Base-by-base conservation (phyloP, 2,888 invertebrate species). In the Tetheella fluctuosa region DNA sequence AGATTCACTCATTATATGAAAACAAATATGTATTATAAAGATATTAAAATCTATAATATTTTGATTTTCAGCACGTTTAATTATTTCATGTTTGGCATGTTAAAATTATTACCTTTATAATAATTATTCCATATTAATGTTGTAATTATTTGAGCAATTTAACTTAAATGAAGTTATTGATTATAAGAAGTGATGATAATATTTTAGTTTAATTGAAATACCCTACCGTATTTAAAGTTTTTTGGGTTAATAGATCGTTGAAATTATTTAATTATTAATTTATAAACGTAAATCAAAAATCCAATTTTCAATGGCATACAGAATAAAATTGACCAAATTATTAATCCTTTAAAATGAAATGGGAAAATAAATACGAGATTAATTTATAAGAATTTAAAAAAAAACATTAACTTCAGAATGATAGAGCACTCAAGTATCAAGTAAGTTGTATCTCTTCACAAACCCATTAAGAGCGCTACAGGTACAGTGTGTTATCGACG, bases 161-260 rank as follows among this genome's bases (percentile, higher is more conserved):
- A 63, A 73, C 69, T 76, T 77, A 76, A 74, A 74, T 67, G 66
- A 60, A 71, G 73, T 76, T 74, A 76, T 71, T 74, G 69, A 76
- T 72, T 70, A 77, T 69, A 73, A 78, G 69, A 77, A 78, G 76
- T 79, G 76, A 82, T 79, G 75, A 72, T 73, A n/a, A 58, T 28
- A 28, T 52, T 48, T 17, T 57, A 52, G 25, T 57, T 57, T 57
- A 28, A 57, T 42, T n/a, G 12, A 20, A 62, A 65, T 59, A 30
- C 60, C 67, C 67, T 15, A 37, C 15, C 4, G 13, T 37, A 13
- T 15, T 37, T 1, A 34, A 34, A 8, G 1, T 37, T 8, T 30
- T 30, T 28, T 28, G 28, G 28, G 28, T 28, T 30, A 30, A 10
- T 30, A 10, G 8, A 10, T 10, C 7, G 30, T 30, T 30, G 10